Percentiles rank a stretch among this genome's conserved stretches.
Conservation (phyloP, 1,140 invertebrate species). For the Linepithema humile region DNA sequence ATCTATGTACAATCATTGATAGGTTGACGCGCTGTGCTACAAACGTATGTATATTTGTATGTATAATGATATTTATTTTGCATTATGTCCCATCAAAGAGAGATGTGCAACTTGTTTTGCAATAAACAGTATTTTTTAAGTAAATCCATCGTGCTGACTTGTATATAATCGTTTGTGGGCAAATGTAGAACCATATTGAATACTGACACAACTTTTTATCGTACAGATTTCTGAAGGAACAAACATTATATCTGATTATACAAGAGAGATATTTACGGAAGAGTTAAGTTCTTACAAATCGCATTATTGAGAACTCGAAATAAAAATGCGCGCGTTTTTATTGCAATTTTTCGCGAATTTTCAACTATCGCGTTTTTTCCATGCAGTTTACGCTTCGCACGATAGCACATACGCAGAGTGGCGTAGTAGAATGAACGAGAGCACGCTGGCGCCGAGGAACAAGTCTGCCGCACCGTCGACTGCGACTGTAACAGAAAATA, state of each 20-base stretch:
- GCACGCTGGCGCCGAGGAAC: slow-evolving; percentile 88
- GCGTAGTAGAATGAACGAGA: slow-evolving; percentile 88
- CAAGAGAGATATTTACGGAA: too few species aligned
- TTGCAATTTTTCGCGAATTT: background rate
- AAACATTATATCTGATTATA: too few species aligned
- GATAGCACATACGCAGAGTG: slow-evolving; percentile 80
- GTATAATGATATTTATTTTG: slow-evolving; percentile 73
- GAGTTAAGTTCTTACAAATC: too few species aligned
- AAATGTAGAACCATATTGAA: too few species aligned
- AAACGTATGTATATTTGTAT: slow-evolving; percentile 69
- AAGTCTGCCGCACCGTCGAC: slow-evolving; percentile 89
- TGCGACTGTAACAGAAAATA: slow-evolving; percentile 83
- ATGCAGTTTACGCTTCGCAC: background rate
- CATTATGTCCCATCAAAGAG: slow-evolving; percentile 48
- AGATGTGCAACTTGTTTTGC: slow-evolving; percentile 60
- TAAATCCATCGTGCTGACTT: background rate
- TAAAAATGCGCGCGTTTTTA: too few species aligned
- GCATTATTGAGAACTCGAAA: too few species aligned
- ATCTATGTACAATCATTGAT: slow-evolving; percentile 60
- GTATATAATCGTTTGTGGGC: too few species aligned
- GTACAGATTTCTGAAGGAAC: too few species aligned
- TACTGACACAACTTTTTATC: too few species aligned
- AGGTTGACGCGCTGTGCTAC: slow-evolving; percentile 30
- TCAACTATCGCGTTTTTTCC: background rate
- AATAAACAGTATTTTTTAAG: slow-evolving; percentile 73